Percentiles rank a stretch among this genome's conserved stretches.
Evolutionary conservation across 2,113 vertebrate species (phyloP).

Genomic region (Passerina amoena): DNA sequence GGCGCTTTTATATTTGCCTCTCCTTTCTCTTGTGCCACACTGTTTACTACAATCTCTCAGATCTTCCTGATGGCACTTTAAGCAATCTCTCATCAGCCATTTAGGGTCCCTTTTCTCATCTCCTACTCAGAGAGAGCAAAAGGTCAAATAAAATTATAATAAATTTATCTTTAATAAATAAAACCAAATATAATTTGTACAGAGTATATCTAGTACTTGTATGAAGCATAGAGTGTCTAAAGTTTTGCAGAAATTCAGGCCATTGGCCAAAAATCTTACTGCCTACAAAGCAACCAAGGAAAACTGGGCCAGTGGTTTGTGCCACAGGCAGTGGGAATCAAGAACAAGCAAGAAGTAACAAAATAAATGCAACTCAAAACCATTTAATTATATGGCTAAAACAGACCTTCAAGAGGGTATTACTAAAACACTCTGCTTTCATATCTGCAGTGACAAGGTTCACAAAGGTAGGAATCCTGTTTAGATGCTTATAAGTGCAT

Average conservation of each 20-base stretch:
- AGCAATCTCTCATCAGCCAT: not conserved
- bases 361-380: not conserved
- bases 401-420: not conserved
- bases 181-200: not conserved
- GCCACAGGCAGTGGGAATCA: not conserved
- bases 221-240: not conserved
- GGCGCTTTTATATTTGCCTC: not conserved
- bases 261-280: not conserved
- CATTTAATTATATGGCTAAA: not conserved
- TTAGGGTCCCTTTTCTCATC: not conserved
- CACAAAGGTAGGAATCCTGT: not conserved
- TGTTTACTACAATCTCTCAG: not conserved
- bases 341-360: not conserved
- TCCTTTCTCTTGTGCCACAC: not conserved
- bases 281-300: not conserved
- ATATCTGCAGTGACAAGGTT: not conserved
- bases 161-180: not conserved
- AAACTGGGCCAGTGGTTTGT: not conserved
- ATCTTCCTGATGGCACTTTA: not conserved
- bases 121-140: not conserved
- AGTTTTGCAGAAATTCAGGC: not conserved
- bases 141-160: too few relatives aligned
- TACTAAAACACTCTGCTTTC: not conserved
- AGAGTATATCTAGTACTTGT: not conserved
- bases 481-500: accelerated